phyloP scores from a whole-genome alignment of 2,113 vertebrate species.

The Echinops telfairi region DNA sequence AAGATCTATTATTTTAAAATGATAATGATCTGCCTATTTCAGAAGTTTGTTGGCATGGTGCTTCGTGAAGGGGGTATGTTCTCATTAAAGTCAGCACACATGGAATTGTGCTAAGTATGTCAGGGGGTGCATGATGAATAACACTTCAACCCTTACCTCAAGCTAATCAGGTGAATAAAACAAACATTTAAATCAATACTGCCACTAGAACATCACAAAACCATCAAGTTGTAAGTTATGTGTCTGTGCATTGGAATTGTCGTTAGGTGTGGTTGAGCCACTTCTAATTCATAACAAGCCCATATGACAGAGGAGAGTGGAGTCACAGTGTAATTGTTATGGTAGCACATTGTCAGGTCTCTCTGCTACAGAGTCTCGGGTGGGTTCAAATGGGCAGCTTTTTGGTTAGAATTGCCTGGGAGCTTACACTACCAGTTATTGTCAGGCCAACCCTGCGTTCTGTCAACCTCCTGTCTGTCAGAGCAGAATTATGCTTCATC shows the following conservation, averaged over 20 bases:
- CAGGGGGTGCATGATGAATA: background rate
- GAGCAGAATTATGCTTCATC: background rate
- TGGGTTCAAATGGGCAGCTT: background rate
- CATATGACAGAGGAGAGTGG: background rate
- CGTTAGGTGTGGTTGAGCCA: background rate
- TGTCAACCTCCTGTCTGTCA: background rate
- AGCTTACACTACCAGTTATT: background rate
- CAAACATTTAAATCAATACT: slow-evolving; percentile 45
- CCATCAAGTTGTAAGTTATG: background rate
- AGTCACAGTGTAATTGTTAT: background rate
- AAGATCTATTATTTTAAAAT: background rate
- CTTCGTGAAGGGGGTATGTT: slow-evolving; percentile 37
- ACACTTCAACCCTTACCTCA: slow-evolving; percentile 7
- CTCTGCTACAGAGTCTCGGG: background rate
- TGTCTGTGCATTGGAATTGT: slow-evolving; percentile 11
- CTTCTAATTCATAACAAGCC: background rate
- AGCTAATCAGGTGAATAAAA: slow-evolving; percentile 42
- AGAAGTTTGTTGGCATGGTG: slow-evolving; percentile 6
- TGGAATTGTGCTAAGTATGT: slow-evolving; percentile 16
- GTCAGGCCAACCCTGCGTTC: background rate
- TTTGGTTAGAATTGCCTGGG: background rate
- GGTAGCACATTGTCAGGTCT: background rate
- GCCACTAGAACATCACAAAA: background rate
- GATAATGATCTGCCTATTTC: slow-evolving; percentile 3
- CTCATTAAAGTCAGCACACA: background rate